Evolutionary conservation across 2,888 invertebrate genomes (phyloP).

Genomic region (Campoplex nolae): DNA sequence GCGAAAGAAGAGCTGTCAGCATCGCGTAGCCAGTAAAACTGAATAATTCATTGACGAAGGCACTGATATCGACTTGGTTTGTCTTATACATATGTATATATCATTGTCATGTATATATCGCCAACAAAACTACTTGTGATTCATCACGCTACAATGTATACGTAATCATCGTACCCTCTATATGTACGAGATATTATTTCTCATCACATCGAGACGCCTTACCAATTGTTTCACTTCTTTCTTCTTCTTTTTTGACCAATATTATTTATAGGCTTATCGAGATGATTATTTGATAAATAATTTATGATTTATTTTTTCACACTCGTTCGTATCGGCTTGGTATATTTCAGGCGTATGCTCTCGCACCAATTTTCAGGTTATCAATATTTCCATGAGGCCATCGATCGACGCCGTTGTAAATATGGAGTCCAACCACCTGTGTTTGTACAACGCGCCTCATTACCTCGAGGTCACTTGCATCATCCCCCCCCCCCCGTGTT

Average conservation of each 20-base stretch:
- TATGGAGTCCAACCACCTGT: slow-evolving; percentile 39
- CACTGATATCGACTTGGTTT: slow-evolving; percentile 55
- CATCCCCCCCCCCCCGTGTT: too few relatives aligned
- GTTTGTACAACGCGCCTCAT: background rate
- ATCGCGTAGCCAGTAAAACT: slow-evolving; percentile 30
- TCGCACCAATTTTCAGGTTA: slow-evolving; percentile 17
- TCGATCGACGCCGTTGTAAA: slow-evolving; percentile 50
- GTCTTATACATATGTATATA: slow-evolving; percentile 22
- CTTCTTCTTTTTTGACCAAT: background rate
- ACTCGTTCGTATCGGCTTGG: background rate
- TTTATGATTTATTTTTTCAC: background rate
- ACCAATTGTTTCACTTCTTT: background rate
- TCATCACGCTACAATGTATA: slow-evolving; percentile 12
- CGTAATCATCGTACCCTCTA: background rate
- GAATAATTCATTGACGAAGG: slow-evolving; percentile 62
- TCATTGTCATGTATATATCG: background rate
- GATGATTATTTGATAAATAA: background rate
- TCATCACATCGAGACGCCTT: background rate
- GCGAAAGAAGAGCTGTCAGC: slow-evolving; percentile 13
- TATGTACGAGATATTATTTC: background rate
- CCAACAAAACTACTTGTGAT: slow-evolving; percentile 36
- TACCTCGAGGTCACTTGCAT: background rate
- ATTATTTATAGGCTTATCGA: background rate
- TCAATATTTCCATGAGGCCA: slow-evolving; percentile 37
- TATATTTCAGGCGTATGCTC: background rate